Evolutionary conservation across 2,888 invertebrate species (phyloP), one percentile per base, ranked within the genome.

Genomic region (Ischnus inquisitorius): DNA sequence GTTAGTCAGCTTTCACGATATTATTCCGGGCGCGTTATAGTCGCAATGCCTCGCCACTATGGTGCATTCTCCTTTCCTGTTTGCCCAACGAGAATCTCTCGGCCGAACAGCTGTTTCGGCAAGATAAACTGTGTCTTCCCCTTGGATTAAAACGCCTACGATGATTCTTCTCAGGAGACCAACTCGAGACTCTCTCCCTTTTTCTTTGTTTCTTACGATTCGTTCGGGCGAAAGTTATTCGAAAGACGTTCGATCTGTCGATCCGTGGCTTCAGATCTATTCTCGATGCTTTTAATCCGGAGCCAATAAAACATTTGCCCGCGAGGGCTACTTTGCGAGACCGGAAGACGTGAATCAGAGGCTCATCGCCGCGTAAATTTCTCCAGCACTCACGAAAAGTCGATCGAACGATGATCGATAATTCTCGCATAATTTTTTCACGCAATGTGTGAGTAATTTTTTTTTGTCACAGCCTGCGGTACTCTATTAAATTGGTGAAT

Each of bases 31-130:
- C 65, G 41, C 64, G 75, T 76, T 69, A 74, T 43, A 28, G 65
- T 72, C 76, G 34, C 8, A 79, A 76, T 76, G 60, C 79, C 60
- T 43, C 41, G 22, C 65, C 25, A 14, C 22, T 4, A 12, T 12
- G n/a, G 57, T 14, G 14, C n/a, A n/a, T 19, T 41, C 4, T 28
- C 34, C 79, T 34, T 83, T 83, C 75, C 79, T 79, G 79, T 77
- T 79, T 79, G 72, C 65, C 19, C 65, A 54, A 69, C 62, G 79
- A 83, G 43, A 54, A 43, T 22, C 25, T 25, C 57, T 25, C 57
- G 16, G 34, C 25, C 57, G 10, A 67, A 83, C 83, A 83, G 83
- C 83, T 83, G 83, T 71, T 75, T 46, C 43, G 34, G 75, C 51
- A 39, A 69, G 83, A 79, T 48, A 25, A 83, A 62, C 62, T 43